Percentiles rank a stretch among this genome's conserved stretches.
These are phyloP conservation scores for Brachyptera risi DNA, from an alignment of 2,888 invertebrate species.

Conservation along the genomic window DNA sequence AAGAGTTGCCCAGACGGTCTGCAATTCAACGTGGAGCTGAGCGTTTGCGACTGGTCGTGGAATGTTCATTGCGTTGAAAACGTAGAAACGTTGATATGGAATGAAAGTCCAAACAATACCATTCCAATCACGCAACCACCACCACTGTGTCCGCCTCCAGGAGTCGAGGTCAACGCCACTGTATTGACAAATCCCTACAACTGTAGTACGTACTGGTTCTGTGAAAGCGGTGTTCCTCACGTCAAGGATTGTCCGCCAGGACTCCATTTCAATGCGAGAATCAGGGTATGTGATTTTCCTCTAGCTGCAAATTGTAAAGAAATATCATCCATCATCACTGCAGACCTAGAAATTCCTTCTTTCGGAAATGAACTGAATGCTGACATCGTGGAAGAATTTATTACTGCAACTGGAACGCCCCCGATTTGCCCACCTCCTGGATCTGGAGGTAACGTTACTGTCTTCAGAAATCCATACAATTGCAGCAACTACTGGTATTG, in stretches of 20 bases:
- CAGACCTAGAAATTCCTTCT: background rate
- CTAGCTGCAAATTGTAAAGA: background rate
- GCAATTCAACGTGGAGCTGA: constrained; percentile 14
- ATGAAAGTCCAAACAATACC: background rate
- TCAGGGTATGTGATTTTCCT: background rate
- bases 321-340: background rate
- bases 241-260: constrained; percentile 16
- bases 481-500: background rate
- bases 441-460: background rate
- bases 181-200: constrained; percentile 19
- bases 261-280: background rate
- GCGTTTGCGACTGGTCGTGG: constrained; percentile 1
- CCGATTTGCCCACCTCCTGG: background rate
- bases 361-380: background rate
- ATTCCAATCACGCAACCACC: background rate
- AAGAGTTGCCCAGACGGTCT: constrained; percentile 18
- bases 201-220: constrained; percentile 20
- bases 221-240: constrained; percentile 9
- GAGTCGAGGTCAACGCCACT: constrained; percentile 4
- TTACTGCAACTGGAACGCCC: no score
- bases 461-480: background rate
- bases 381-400: no score
- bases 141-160: background rate
- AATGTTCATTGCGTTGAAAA: background rate
- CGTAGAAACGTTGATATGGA: no score